Conservation (phyloP, 2,797 vertebrate genomes). For the Lemur catta region DNA sequence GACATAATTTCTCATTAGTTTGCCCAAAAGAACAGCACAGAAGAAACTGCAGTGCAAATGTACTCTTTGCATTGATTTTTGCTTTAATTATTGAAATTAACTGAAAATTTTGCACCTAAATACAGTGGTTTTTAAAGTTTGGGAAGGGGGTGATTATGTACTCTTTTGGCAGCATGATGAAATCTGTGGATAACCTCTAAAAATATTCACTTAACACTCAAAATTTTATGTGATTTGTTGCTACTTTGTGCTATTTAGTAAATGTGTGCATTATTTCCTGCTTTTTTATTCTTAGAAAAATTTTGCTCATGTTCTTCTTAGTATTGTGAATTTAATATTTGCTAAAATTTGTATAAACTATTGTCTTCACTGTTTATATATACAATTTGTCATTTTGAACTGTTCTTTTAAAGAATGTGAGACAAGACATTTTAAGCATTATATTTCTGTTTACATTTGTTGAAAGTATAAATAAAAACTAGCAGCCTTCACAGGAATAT, state of each 20-base stretch:
- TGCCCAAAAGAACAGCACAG: background rate
- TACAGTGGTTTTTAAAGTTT: background rate
- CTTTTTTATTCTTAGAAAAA: background rate
- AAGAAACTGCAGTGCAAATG: background rate
- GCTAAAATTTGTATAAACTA: conserved; percentile 14
- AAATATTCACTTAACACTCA: background rate
- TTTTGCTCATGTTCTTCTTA: conserved; percentile 26
- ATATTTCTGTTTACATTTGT: conserved; percentile 29
- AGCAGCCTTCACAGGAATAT: background rate
- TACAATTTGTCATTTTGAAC: conserved; percentile 43
- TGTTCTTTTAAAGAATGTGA: conserved; percentile 33
- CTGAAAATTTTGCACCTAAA: background rate
- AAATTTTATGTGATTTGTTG: conserved; percentile 12
- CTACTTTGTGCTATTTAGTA: background rate
- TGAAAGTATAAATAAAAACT: conserved; percentile 27
- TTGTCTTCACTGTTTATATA: background rate
- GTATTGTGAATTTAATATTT: conserved; percentile 44
- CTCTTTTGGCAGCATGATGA: background rate
- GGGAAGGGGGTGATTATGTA: background rate
- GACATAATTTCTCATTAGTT: conserved; percentile 19
- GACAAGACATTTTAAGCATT: background rate
- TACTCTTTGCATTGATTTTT: conserved; percentile 33
- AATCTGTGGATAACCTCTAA: background rate
- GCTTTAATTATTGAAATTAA: conserved; percentile 18
- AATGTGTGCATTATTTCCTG: background rate